phyloP scores from a whole-genome alignment of 2,797 vertebrate species.

The Carduelis carduelis region DNA sequence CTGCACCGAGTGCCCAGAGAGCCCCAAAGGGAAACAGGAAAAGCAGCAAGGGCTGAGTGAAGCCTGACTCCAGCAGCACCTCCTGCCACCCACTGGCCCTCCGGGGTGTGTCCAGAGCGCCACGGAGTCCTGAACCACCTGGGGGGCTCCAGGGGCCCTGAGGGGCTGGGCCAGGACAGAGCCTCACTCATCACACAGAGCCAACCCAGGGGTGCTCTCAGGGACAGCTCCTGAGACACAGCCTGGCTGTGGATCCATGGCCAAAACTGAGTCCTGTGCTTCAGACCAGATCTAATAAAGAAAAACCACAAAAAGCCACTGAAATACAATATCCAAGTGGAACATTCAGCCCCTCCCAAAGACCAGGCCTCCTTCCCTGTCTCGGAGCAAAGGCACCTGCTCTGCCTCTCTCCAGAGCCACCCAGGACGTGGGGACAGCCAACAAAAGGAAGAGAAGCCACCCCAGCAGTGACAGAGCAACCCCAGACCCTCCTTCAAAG shows the following conservation, averaged over 20 bases:
- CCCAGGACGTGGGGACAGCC: too few relatives aligned
- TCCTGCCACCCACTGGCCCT: rapidly evolving
- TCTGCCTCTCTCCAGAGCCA: too few relatives aligned
- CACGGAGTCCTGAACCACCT: neutral
- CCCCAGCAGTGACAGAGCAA: too few relatives aligned
- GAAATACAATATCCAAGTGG: neutral
- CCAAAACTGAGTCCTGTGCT: neutral
- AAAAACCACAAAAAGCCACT: neutral
- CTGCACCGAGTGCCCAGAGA: neutral
- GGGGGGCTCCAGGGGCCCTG: neutral
- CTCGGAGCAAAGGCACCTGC: too few relatives aligned
- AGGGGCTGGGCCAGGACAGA: neutral
- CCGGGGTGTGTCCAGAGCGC: neutral
- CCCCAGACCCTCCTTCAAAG: too few relatives aligned
- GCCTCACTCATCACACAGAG: neutral
- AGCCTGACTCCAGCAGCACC: rapidly evolving
- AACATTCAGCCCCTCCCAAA: too few relatives aligned
- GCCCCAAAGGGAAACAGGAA: neutral
- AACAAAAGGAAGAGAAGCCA: too few relatives aligned
- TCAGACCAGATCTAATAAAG: neutral
- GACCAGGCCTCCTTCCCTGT: too few relatives aligned
- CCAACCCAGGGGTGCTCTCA: neutral
- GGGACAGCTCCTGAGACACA: neutral
- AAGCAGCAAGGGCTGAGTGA: neutral
- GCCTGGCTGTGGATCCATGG: neutral